A percentile compares a stretch with the other conserved stretches of the same genome.
Conservation (phyloP, 2,113 vertebrate species). For the Lonchura striata region DNA sequence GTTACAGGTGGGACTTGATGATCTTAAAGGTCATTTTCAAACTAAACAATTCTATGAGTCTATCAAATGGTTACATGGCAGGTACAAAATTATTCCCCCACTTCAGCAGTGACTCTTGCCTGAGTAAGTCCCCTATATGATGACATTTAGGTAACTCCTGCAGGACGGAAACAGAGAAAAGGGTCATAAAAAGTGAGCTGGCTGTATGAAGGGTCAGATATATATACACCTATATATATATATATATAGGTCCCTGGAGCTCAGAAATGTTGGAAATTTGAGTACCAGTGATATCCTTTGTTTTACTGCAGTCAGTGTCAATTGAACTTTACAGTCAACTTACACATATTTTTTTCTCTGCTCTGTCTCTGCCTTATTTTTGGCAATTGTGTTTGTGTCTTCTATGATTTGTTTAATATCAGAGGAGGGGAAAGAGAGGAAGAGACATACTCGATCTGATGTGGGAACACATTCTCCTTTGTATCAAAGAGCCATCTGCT, state of each 20-base stretch:
- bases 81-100: background rate
- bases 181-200: background rate
- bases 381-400: background rate
- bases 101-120: background rate
- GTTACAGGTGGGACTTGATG: background rate
- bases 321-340: background rate
- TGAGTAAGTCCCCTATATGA: background rate
- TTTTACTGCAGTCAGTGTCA: background rate
- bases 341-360: background rate
- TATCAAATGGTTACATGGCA: background rate
- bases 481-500: conserved; percentile 70
- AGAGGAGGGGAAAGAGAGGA: background rate
- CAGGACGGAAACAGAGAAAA: background rate
- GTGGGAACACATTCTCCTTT: conserved; percentile 31
- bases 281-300: background rate
- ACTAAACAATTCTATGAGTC: background rate
- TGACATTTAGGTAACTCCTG: background rate
- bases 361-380: background rate
- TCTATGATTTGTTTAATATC: conserved; percentile 14
- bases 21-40: background rate
- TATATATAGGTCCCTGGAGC: background rate
- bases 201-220: no score
- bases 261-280: background rate
- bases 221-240: no score
- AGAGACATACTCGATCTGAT: background rate